Base-by-base conservation (phyloP, 2,113 vertebrate species). In the Trachemys scripta region DNA sequence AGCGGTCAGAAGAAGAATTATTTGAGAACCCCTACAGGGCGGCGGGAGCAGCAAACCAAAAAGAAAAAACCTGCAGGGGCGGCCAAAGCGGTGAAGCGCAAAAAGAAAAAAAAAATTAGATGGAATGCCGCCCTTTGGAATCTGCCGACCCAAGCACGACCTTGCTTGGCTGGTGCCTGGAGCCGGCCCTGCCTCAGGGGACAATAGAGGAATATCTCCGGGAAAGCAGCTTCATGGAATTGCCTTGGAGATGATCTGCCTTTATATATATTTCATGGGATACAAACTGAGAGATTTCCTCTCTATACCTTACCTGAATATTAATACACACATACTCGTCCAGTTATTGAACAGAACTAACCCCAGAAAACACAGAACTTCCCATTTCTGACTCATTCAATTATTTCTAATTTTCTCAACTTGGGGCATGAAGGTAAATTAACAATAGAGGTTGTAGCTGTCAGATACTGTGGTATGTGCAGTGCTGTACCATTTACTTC, bases 401-500 rank as follows among this genome's bases (percentile, higher is more conserved):
- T 59, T 53, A 47, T 79, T 86, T 50, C 88, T 59, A 20, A 10
- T 89, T 38, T 50, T 83, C 38, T 84, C 84, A 14, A 4, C 13
- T 1, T 38, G 1, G 82, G 6, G 13, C 76, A 86, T 27, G 0
- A 0, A 76, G 3, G 45, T 14, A 92, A 57, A 82, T 22, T 45
- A 24, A 88, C 91, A 53, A 0, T 2, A 4, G 25, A 76, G 76
- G 56, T 24, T 1, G 0, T 0, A 75, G 85, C 72, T 91, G 95
- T 19, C 87, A 87, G 82, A 12, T 59, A 1, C 4, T 2, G 47
- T 9, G 59, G 65, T 65, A 19, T 3, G 6, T 75, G 57, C 87
- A 82, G 85, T 0, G 0, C 87, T 6, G 84, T 27, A 49, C 10
- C n/a, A 0, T 14, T 82, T 49, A 0, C 47, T 59, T 49, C 86